Evolutionary conservation across 1,140 invertebrate species (phyloP).

Genomic region (Campodea augens): DNA sequence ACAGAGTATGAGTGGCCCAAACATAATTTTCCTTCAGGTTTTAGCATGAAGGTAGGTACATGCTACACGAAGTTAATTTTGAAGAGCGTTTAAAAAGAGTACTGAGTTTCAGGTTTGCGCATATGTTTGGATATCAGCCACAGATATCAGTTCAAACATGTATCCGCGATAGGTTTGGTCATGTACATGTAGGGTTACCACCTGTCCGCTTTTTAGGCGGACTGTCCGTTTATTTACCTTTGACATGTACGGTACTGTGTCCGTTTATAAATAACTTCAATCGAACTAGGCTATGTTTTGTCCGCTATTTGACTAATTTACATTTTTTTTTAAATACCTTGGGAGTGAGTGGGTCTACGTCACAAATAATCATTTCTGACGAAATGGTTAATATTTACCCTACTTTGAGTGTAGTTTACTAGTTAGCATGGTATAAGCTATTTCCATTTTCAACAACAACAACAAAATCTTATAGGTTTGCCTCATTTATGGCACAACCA

Average conservation of each 20-base stretch:
- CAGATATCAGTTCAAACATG: too few relatives aligned
- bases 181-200: constrained; percentile 11
- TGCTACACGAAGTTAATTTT: neutral
- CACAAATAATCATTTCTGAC: too few relatives aligned
- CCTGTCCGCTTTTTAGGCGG: too few relatives aligned
- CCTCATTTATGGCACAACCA: too few relatives aligned
- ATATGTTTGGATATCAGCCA: neutral
- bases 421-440: constrained; percentile 1
- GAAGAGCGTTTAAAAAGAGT: neutral
- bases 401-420: too few relatives aligned
- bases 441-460: too few relatives aligned
- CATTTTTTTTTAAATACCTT: too few relatives aligned
- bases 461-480: too few relatives aligned
- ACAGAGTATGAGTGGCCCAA: constrained; percentile 98
- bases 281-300: neutral
- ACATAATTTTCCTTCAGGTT: constrained; percentile 83
- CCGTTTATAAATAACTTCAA: neutral
- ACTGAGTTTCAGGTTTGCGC: neutral
- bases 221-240: too few relatives aligned
- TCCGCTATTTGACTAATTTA: too few relatives aligned
- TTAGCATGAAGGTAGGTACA: constrained; percentile 84
- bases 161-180: constrained; percentile 3
- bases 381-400: too few relatives aligned
- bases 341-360: too few relatives aligned
- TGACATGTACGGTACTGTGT: constrained; percentile 5